These are phyloP conservation scores for Scophthalmus maximus DNA, from an alignment of 2,113 vertebrate genomes.

Conservation along the genomic window DNA sequence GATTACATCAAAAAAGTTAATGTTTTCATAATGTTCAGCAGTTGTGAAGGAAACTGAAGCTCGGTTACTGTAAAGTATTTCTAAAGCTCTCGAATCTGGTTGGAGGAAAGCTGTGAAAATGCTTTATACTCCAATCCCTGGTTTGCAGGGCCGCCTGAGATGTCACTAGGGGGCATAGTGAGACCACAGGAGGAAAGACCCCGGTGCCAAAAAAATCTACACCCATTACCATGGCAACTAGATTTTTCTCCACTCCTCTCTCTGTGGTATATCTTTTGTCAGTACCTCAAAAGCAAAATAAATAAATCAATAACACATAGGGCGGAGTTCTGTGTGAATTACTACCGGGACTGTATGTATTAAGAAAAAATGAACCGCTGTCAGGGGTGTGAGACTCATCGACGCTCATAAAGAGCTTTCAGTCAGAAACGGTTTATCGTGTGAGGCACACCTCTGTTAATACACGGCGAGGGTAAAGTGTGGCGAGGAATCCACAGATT, in stretches of 20 bases:
- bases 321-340: constrained; percentile 28
- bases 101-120: neutral
- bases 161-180: constrained; percentile 81
- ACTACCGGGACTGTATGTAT: neutral
- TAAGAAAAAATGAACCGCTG: neutral
- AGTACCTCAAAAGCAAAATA: constrained; percentile 15
- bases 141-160: constrained; percentile 34
- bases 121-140: neutral
- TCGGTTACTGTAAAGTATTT: neutral
- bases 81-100: neutral
- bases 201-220: constrained; percentile 42
- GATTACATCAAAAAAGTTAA: no score
- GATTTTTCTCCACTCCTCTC: constrained; percentile 14
- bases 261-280: constrained; percentile 22
- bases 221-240: constrained; percentile 69
- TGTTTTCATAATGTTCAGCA: no score
- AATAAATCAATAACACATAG: no score
- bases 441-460: neutral
- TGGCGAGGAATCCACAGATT: constrained; percentile 24
- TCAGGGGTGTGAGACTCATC: neutral
- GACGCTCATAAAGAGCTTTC: constrained; percentile 7
- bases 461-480: neutral
- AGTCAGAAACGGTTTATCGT: neutral
- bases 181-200: constrained; percentile 61
- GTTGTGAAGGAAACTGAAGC: neutral